Percentiles rank a stretch among this genome's conserved stretches.
These are phyloP conservation scores for Limanda limanda DNA, from an alignment of 2,113 vertebrate species.

Conservation along the genomic window DNA sequence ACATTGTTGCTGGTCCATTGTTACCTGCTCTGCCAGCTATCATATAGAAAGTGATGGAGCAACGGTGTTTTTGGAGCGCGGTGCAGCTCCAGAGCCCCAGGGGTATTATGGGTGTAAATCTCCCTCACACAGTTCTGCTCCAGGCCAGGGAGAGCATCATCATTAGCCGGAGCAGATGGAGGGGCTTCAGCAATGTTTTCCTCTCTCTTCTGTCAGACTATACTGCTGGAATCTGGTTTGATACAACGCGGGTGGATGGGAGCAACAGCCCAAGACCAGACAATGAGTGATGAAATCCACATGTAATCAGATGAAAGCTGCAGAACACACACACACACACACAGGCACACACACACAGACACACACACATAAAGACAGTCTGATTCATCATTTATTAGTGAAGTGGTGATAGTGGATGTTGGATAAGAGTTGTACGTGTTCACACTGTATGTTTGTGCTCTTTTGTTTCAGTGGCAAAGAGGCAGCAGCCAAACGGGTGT, in stretches of 20 bases:
- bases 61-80: slow-evolving; percentile 63
- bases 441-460: slow-evolving; percentile 5
- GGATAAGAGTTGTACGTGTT: slow-evolving; percentile 29
- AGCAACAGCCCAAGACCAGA: slow-evolving; percentile 58
- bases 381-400: slow-evolving; percentile 74
- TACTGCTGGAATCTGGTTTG: slow-evolving; percentile 72
- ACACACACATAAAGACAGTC: neutral
- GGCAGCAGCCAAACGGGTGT: slow-evolving; percentile 1
- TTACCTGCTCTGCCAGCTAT: slow-evolving; percentile 76
- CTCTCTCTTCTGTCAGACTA: slow-evolving; percentile 50
- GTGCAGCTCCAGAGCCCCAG: slow-evolving; percentile 52
- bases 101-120: slow-evolving; percentile 80
- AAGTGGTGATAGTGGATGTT: slow-evolving; percentile 52
- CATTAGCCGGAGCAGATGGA: slow-evolving; percentile 78
- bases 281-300: slow-evolving; percentile 80
- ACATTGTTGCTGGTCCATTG: slow-evolving; percentile 77
- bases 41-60: slow-evolving; percentile 78
- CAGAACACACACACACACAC: slow-evolving; percentile 30
- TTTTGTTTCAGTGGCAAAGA: slow-evolving; percentile 31
- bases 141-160: slow-evolving; percentile 75
- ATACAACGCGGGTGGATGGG: slow-evolving; percentile 46
- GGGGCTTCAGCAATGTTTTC: slow-evolving; percentile 58
- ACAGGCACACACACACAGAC: neutral
- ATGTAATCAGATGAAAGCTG: slow-evolving; percentile 77
- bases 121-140: slow-evolving; percentile 75